Conservation (phyloP, 2,113 vertebrate species). For the Sebastes schlegelii region DNA sequence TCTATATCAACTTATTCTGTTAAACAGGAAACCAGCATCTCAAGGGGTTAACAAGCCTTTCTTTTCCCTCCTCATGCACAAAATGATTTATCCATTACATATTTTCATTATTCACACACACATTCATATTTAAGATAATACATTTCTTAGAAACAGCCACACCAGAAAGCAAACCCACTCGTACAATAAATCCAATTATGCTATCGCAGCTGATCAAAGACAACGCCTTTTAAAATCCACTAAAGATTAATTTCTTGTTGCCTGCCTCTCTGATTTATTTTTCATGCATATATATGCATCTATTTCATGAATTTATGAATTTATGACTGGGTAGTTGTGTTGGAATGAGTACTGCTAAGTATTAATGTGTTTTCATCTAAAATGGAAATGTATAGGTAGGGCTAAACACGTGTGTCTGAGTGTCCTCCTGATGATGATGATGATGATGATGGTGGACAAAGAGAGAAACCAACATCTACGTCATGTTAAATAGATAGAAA, state of each 20-base stretch:
- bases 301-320: not conserved
- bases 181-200: slow-evolving; percentile 51
- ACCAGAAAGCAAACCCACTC: not conserved
- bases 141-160: slow-evolving; percentile 24
- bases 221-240: slow-evolving; percentile 46
- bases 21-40: not conserved
- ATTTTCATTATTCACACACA: slow-evolving; percentile 42
- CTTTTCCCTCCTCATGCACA: slow-evolving; percentile 8
- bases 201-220: slow-evolving; percentile 57
- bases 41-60: not conserved
- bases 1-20: not conserved
- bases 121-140: slow-evolving; percentile 30
- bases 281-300: not conserved
- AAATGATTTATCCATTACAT: slow-evolving; percentile 49
- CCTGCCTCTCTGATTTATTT: slow-evolving; percentile 48
- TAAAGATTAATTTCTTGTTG: slow-evolving; percentile 49
- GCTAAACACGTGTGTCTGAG: slow-evolving; percentile 33
- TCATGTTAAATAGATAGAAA: not conserved
- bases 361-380: slow-evolving; percentile 47
- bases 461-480: not conserved
- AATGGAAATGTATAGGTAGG: slow-evolving; percentile 27
- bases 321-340: slow-evolving; percentile 40
- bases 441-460: not conserved
- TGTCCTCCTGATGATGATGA: slow-evolving; percentile 60
- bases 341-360: slow-evolving; percentile 21